Conservation (phyloP, 2,888 invertebrate genomes). For the Chloromyia formosa region DNA sequence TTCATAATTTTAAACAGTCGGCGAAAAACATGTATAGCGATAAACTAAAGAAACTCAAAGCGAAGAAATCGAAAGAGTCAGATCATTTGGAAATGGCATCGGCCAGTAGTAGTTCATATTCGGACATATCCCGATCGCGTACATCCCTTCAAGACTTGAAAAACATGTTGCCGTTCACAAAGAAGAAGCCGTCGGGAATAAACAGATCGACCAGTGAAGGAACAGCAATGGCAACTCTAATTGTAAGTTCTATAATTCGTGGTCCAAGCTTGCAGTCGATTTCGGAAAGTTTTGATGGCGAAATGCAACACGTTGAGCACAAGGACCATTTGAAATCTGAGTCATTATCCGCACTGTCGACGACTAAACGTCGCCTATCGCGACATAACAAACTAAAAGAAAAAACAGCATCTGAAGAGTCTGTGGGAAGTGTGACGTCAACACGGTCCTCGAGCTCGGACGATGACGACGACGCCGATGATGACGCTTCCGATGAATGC, state of each 20-base stretch:
- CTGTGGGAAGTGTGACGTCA: constrained; percentile 13
- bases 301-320: constrained; percentile 20
- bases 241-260: constrained; percentile 72
- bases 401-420: neutral
- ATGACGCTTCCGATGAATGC: constrained; percentile 49
- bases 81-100: constrained; percentile 62
- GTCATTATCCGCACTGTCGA: constrained; percentile 53
- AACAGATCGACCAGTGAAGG: constrained; percentile 63
- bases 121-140: constrained; percentile 63
- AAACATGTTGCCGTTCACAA: constrained; percentile 58
- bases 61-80: constrained; percentile 66
- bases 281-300: constrained; percentile 66
- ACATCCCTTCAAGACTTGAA: constrained; percentile 64
- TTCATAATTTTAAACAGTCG: constrained; percentile 72
- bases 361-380: neutral
- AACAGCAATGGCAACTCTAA: constrained; percentile 72
- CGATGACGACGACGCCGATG: constrained; percentile 46
- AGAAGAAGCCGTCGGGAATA: constrained; percentile 56
- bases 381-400: neutral
- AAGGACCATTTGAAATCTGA: constrained; percentile 57
- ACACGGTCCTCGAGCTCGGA: constrained; percentile 38
- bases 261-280: constrained; percentile 70
- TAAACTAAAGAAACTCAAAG: constrained; percentile 70
- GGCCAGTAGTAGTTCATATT: constrained; percentile 65
- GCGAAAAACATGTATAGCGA: constrained; percentile 71